These are phyloP conservation scores for Tortrix viridana DNA, from an alignment of 2,888 invertebrate genomes.

Conservation along the genomic window DNA sequence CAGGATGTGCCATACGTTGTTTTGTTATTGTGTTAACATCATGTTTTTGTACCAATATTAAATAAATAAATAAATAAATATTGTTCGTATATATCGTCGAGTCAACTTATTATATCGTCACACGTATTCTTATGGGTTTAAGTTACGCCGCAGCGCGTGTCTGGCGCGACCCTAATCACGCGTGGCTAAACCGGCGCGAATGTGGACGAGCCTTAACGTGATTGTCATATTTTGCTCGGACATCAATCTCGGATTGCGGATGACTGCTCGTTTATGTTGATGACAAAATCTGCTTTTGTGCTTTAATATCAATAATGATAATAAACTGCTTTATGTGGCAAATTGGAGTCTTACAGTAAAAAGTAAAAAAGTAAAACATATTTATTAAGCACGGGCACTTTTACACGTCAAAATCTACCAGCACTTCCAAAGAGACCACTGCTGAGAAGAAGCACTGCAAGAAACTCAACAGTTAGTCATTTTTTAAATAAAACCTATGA, in stretches of 20 bases:
- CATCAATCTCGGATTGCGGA: conserved; percentile 35
- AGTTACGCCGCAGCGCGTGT: conserved; percentile 39
- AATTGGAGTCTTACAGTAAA: not conserved
- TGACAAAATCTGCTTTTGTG: conserved; percentile 13
- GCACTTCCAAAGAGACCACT: no score
- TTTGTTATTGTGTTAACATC: no score
- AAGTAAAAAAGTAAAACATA: no score
- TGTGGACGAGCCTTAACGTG: conserved; percentile 38
- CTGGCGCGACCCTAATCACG: conserved; percentile 47
- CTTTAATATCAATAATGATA: not conserved
- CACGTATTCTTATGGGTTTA: not conserved
- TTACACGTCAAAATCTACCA: no score
- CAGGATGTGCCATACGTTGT: no score
- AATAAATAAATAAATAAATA: no score
- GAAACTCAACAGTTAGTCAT: no score
- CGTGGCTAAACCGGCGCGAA: conserved; percentile 43
- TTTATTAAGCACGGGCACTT: no score
- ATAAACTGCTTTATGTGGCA: not conserved
- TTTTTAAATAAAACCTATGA: no score
- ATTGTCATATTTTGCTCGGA: conserved; percentile 29
- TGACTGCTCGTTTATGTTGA: conserved; percentile 23
- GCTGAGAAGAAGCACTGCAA: no score
- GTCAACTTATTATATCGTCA: conserved; percentile 8
- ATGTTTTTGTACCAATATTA: no score
- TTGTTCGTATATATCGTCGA: not conserved